Conservation (phyloP, 2,113 vertebrate genomes). For the Epinephelus cyanopodus region DNA sequence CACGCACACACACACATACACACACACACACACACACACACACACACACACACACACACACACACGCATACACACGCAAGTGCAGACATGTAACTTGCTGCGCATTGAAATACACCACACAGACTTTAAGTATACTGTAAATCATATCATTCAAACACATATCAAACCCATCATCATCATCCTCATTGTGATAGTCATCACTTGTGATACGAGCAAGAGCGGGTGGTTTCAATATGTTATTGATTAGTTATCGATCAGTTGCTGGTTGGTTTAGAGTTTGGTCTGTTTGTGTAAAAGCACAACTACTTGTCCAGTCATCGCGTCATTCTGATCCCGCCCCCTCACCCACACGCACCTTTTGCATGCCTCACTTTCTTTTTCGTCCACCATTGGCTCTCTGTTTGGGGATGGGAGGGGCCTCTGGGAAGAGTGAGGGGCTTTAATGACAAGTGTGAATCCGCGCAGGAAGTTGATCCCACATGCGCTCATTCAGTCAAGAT, state of each 20-base stretch:
- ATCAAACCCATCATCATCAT: constrained; percentile 46
- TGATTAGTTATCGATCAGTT: constrained; percentile 65
- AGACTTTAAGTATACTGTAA: constrained; percentile 50
- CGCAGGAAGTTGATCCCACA: constrained; percentile 37
- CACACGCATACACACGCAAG: constrained; percentile 14
- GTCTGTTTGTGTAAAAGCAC: constrained; percentile 80
- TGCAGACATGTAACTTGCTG: constrained; percentile 46
- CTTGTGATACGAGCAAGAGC: constrained; percentile 58
- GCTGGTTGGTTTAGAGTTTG: constrained; percentile 72
- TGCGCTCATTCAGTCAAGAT: constrained; percentile 44
- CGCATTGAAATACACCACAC: constrained; percentile 53
- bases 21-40: constrained; percentile 13
- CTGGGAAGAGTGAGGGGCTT: constrained; percentile 53
- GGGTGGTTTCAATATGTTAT: constrained; percentile 69
- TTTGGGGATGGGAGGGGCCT: constrained; percentile 59
- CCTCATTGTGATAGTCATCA: constrained; percentile 50
- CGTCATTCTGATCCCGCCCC: background rate
- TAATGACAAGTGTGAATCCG: constrained; percentile 21
- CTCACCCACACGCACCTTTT: constrained; percentile 19
- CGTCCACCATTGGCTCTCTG: constrained; percentile 62
- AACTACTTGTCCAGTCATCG: constrained; percentile 58
- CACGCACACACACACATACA: constrained; percentile 24
- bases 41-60: constrained; percentile 23
- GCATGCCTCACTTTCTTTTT: constrained; percentile 73
- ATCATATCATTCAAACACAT: constrained; percentile 58